Percentiles rank a stretch among this genome's conserved stretches.
phyloP scores from a whole-genome alignment of 2,888 invertebrate genomes.

The Agrilus mali region DNA sequence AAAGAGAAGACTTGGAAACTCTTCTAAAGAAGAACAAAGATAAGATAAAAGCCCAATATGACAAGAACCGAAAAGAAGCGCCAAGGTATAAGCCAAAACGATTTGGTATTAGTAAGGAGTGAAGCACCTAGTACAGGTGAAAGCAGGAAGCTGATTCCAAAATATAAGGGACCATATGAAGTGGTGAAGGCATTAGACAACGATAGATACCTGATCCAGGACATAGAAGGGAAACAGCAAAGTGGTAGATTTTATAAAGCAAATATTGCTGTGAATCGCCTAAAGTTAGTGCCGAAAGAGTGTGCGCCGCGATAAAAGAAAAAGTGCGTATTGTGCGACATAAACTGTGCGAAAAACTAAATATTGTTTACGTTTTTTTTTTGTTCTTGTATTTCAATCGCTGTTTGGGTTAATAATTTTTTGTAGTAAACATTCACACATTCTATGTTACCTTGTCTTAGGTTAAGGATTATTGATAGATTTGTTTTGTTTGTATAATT shows the following conservation, averaged over 20 bases:
- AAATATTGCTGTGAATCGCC: background rate
- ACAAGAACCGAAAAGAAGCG: background rate
- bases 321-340: no score
- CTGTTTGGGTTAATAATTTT: no score
- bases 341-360: no score
- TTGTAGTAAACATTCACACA: no score
- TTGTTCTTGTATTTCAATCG: no score
- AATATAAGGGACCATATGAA: conserved; percentile 1
- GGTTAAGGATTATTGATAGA: no score
- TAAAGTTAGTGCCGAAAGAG: no score
- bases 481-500: background rate
- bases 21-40: background rate
- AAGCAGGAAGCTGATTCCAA: background rate
- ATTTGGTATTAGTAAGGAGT: conserved; percentile 1
- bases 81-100: background rate
- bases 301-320: no score
- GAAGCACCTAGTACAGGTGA: background rate
- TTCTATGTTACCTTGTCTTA: no score
- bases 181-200: background rate
- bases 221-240: conserved; percentile 9
- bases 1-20: background rate
- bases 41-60: background rate
- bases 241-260: conserved; percentile 7
- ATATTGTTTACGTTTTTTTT: no score
- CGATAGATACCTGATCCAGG: conserved; percentile 1